These are phyloP conservation scores for Myotis vivesi DNA, from an alignment of 2,797 vertebrate species.

Conservation along the genomic window DNA sequence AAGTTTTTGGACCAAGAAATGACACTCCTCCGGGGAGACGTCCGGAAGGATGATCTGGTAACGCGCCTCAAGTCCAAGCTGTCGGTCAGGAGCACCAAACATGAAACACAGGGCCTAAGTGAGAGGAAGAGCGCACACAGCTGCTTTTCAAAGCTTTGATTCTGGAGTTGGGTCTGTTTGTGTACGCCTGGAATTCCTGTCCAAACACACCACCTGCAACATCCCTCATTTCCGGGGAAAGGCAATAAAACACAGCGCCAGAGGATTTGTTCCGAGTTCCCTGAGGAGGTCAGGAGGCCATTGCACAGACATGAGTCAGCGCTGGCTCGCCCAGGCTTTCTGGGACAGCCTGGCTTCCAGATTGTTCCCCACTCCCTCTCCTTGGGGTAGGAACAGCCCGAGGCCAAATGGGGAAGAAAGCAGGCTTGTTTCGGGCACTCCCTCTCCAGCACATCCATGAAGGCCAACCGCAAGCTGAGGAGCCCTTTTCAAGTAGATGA, in stretches of 20 bases:
- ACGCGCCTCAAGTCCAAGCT: not conserved
- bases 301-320: constrained; percentile 77
- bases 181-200: constrained; percentile 56
- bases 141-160: constrained; percentile 46
- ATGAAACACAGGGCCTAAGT: constrained; percentile 20
- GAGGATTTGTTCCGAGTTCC: constrained; percentile 75
- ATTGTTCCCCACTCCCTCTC: constrained; percentile 68
- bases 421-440: not conserved
- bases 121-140: constrained; percentile 44
- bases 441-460: not conserved
- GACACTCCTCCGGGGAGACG: not conserved
- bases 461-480: not conserved
- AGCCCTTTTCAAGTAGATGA: constrained; percentile 15
- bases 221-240: constrained; percentile 68
- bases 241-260: constrained; percentile 77
- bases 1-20: not conserved
- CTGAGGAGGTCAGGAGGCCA: constrained; percentile 75
- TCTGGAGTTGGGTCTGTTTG: constrained; percentile 51
- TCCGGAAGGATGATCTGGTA: not conserved
- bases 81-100: not conserved
- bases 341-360: constrained; percentile 81
- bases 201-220: constrained; percentile 75
- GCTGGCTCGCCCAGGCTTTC: constrained; percentile 39
- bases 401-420: constrained; percentile 56
- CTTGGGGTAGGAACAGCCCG: constrained; percentile 27